phyloP scores from a whole-genome alignment of 2,797 vertebrate species.

The Hipposideros larvatus region DNA sequence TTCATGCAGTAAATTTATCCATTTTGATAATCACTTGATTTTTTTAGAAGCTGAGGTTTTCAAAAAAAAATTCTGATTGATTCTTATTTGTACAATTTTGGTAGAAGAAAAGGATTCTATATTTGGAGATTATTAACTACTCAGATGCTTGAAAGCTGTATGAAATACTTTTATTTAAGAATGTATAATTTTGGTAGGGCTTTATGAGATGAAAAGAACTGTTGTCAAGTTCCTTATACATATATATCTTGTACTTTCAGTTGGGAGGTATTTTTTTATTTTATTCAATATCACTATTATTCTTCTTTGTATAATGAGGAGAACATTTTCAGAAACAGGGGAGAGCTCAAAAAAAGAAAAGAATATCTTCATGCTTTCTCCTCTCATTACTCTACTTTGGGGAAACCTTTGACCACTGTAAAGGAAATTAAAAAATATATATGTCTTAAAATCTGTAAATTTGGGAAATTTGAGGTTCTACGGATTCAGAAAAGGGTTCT shows the following conservation, averaged over 20 bases:
- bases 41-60: constrained; percentile 48
- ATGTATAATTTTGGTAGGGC: constrained; percentile 61
- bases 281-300: constrained; percentile 48
- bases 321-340: not conserved
- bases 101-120: constrained; percentile 68
- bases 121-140: constrained; percentile 65
- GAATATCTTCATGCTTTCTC: not conserved
- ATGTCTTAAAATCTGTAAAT: constrained; percentile 46
- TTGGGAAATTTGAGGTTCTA: constrained; percentile 6
- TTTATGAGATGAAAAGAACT: constrained; percentile 64
- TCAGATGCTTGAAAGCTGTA: constrained; percentile 60
- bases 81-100: constrained; percentile 60
- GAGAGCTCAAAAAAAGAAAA: constrained; percentile 47
- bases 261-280: constrained; percentile 46
- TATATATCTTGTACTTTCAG: constrained; percentile 43
- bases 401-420: not conserved
- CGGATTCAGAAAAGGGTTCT: not conserved
- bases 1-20: constrained; percentile 40
- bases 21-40: constrained; percentile 57
- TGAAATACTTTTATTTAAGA: constrained; percentile 61
- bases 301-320: constrained; percentile 2
- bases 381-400: not conserved
- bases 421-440: not conserved
- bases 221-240: constrained; percentile 50
- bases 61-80: constrained; percentile 6